These are phyloP conservation scores for Malurus leucopterus DNA, from an alignment of 2,797 vertebrate species.

Conservation along the genomic window DNA sequence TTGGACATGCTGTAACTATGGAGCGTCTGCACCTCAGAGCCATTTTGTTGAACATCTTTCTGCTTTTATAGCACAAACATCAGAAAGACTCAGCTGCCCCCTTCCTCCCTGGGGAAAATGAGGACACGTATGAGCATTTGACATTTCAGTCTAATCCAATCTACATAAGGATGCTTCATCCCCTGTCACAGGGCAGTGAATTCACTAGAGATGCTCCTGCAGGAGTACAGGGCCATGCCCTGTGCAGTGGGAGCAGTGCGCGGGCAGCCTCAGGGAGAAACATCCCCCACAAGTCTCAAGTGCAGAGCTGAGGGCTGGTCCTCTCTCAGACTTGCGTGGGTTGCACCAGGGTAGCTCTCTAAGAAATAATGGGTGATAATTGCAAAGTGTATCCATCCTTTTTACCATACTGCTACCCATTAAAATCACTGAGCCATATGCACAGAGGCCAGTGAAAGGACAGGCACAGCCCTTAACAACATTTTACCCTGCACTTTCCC, in stretches of 20 bases:
- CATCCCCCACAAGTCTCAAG: background rate
- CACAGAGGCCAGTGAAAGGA: background rate
- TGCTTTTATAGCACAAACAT: background rate
- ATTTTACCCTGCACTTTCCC: background rate
- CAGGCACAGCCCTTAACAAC: background rate
- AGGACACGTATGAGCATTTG: background rate
- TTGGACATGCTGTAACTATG: background rate
- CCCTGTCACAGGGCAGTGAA: background rate
- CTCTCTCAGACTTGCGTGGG: background rate
- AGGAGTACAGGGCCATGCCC: accelerated
- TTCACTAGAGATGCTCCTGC: background rate
- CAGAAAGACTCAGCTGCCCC: background rate
- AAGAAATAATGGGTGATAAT: background rate
- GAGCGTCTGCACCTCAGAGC: background rate
- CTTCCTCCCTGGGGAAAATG: background rate
- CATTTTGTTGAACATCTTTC: background rate
- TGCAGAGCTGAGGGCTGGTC: background rate
- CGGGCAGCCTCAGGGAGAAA: background rate
- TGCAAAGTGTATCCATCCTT: background rate
- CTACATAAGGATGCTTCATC: background rate
- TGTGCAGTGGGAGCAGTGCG: background rate
- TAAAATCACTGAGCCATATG: background rate
- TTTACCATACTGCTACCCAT: background rate
- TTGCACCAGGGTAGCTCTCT: background rate
- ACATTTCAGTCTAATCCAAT: constrained; percentile 16